Evolutionary conservation across 2,797 vertebrate species (phyloP).

Genomic region (Diceros bicornis): DNA sequence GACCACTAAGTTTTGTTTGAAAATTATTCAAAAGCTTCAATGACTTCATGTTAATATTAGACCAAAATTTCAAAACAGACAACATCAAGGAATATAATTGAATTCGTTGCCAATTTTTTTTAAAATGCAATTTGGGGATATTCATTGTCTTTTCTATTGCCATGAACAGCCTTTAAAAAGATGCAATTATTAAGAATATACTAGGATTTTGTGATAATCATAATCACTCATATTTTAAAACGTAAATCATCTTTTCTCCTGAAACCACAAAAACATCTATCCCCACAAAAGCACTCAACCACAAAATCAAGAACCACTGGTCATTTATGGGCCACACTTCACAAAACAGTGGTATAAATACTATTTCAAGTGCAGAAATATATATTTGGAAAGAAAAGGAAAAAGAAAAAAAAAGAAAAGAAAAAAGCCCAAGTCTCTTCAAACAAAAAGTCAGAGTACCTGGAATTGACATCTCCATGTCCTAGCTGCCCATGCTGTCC

Average conservation of each 20-base stretch:
- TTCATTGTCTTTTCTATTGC: slow-evolving; percentile 4
- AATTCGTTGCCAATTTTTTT: neutral
- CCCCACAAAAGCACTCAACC: neutral
- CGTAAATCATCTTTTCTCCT: slow-evolving; percentile 11
- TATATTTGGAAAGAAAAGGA: neutral
- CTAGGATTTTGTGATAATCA: neutral
- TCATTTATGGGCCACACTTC: neutral
- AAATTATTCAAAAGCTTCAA: slow-evolving; percentile 41
- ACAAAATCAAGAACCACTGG: slow-evolving; percentile 50
- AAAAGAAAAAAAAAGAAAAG: neutral
- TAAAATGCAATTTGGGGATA: neutral
- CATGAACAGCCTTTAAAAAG: neutral
- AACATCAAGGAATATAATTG: neutral
- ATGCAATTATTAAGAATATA: slow-evolving; percentile 15
- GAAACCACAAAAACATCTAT: slow-evolving; percentile 41
- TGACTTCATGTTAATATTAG: neutral
- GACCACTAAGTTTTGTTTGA: neutral
- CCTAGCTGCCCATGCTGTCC: slow-evolving; percentile 99
- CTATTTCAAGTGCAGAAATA: slow-evolving; percentile 42
- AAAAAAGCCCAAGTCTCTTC: neutral
- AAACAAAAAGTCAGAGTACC: slow-evolving; percentile 89
- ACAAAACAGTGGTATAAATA: neutral
- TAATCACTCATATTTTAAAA: slow-evolving; percentile 37
- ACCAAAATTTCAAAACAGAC: slow-evolving; percentile 35
- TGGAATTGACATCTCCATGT: slow-evolving; percentile 98